phyloP scores from a whole-genome alignment of 2,888 invertebrate genomes.

The Oeneis ivallda region DNA sequence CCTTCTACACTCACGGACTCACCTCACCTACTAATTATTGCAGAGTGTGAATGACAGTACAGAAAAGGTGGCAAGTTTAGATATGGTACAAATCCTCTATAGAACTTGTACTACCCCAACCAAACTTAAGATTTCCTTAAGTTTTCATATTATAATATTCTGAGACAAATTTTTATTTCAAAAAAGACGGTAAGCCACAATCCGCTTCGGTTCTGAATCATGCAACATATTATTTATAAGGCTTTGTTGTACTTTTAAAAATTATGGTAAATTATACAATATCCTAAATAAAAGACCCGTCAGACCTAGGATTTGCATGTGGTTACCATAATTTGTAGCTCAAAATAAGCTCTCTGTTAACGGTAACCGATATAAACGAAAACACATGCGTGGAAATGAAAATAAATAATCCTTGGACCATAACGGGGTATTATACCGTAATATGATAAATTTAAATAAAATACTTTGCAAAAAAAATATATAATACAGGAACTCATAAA shows the following conservation, averaged over 20 bases:
- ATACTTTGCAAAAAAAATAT: not conserved
- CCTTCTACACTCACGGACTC: too few species aligned
- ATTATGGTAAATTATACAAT: constrained; percentile 23
- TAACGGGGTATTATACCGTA: not conserved
- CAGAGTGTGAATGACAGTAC: too few species aligned
- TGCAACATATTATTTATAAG: constrained; percentile 5
- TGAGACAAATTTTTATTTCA: not conserved
- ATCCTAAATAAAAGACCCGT: constrained; percentile 22
- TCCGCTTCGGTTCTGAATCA: not conserved
- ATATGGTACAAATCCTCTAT: too few species aligned
- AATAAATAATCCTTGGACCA: constrained; percentile 5
- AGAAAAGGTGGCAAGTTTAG: too few species aligned
- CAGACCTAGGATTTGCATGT: constrained; percentile 25
- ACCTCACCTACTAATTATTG: too few species aligned
- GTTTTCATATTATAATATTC: too few species aligned
- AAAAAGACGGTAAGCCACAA: not conserved
- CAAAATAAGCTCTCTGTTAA: constrained; percentile 23
- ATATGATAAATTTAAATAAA: not conserved
- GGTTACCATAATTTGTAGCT: constrained; percentile 26
- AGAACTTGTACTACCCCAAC: too few species aligned
- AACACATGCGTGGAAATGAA: constrained; percentile 18
- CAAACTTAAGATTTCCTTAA: too few species aligned
- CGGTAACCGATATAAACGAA: constrained; percentile 14
- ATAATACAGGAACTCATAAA: too few species aligned
- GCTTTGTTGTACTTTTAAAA: constrained; percentile 15